Conservation (phyloP, 2,113 vertebrate genomes). For the Clarias macrocephalus region DNA sequence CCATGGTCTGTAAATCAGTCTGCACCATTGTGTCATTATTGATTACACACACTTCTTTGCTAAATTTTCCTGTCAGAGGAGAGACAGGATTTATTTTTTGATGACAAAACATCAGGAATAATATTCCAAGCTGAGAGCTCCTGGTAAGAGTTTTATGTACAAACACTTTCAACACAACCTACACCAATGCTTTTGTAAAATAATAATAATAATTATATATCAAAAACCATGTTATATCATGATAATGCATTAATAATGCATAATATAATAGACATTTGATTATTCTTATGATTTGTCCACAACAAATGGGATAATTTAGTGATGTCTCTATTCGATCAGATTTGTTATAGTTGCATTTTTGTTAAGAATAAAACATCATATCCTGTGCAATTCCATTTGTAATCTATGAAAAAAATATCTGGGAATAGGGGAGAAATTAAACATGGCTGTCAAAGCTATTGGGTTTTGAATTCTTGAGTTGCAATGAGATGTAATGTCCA, state of each 20-base stretch:
- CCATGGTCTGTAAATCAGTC: conserved; percentile 86
- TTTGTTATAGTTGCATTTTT: neutral
- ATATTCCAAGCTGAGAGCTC: conserved; percentile 18
- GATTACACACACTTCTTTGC: conserved; percentile 94
- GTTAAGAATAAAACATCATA: neutral
- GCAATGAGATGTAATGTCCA: no score
- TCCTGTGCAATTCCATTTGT: neutral
- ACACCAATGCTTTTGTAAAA: conserved; percentile 13
- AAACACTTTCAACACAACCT: neutral
- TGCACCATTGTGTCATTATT: conserved; percentile 91
- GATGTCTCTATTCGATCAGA: neutral
- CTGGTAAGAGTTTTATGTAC: conserved; percentile 21
- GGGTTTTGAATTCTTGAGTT: neutral
- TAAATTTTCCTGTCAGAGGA: conserved; percentile 91
- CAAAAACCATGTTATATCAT: conserved; percentile 13
- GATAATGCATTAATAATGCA: neutral
- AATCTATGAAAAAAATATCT: neutral
- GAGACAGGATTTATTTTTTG: conserved; percentile 97
- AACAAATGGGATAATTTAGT: neutral
- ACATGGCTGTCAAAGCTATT: neutral
- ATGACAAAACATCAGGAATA: conserved; percentile 83
- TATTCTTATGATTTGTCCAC: neutral
- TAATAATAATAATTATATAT: no score
- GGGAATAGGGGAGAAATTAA: neutral
- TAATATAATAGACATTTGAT: neutral